These are phyloP conservation scores for Seriola dumerili DNA, from an alignment of 2,113 vertebrate species.

Conservation along the genomic window DNA sequence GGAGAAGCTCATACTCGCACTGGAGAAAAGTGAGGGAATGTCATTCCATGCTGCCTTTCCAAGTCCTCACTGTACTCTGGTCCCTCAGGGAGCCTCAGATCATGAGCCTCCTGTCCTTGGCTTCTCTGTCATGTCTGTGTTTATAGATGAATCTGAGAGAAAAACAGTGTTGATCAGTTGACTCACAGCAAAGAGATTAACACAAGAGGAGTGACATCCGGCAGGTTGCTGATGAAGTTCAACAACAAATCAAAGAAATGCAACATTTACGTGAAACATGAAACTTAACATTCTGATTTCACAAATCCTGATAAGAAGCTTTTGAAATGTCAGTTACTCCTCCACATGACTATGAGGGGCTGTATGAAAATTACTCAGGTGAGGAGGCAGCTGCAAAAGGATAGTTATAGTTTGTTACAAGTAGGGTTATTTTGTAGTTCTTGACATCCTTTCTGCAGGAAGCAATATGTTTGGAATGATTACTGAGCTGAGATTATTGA, in stretches of 20 bases:
- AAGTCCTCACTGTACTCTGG: not conserved
- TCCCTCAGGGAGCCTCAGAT: conserved; percentile 13
- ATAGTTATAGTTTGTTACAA: no score
- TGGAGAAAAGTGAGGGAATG: not conserved
- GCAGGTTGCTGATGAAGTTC: not conserved
- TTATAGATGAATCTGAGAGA: conserved; percentile 59
- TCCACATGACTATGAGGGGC: not conserved
- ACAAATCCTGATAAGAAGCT: not conserved
- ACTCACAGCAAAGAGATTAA: not conserved
- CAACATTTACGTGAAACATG: not conserved
- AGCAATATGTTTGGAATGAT: no score
- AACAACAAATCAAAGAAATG: not conserved
- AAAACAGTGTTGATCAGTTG: not conserved
- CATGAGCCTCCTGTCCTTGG: conserved; percentile 7
- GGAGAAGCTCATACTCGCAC: not conserved
- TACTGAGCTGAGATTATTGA: no score
- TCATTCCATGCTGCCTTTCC: not conserved
- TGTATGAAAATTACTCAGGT: not conserved
- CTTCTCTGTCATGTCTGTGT: conserved; percentile 54
- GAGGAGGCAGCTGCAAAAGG: not conserved
- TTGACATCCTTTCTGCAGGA: no score
- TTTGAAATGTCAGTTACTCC: not conserved
- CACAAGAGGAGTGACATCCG: not conserved
- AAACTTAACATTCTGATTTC: not conserved
- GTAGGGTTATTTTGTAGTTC: no score